Evolutionary conservation across 2,888 invertebrate species (phyloP), one percentile per base, ranked within the genome.

Genomic region (Clostera curtula): DNA sequence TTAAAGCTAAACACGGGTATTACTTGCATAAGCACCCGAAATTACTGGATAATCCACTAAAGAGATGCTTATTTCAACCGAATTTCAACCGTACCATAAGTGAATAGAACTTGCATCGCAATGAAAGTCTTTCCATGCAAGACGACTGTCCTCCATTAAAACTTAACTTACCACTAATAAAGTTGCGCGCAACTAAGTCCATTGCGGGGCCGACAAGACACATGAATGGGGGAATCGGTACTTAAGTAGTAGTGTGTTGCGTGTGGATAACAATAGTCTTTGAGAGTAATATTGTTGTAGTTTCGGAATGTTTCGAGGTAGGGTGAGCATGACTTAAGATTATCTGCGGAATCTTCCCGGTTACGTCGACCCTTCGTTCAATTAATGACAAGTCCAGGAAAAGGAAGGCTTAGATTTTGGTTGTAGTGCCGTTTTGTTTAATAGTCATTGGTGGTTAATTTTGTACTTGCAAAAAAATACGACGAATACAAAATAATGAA

Each of bases 121-220:
- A 26, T 12, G 16, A 11, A 11, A 5, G 13, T 24, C 16, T 15
- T 25, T 29, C 29, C 29, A 33, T 25, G 33, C 33, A 25, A 45
- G 48, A 48, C 43, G 45, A 49, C 50, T 45, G 39, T 43, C 50
- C 49, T 45, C 50, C 60, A 63, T 67, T 63, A 64, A 62, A 65
- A 61, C 62, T 63, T 54, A 47, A 60, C 59, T 53, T 49, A 28
- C 35, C 39, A 48, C 54, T 60, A 61, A 58, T 59, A 60, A 64
- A 67, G 55, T 61, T 57, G 48, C 51, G 17, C 27, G 29, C 42
- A 58, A 63, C 61, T 55, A 57, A 59, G 55, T 65, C 56, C 65
- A 66, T 63, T 62, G 51, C 59, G 43, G 54, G 39, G 52, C 46
- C 40, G 50, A 52, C 52, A 55, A 51, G 52, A 49, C 40, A 44